These are phyloP conservation scores for Pseudorhiza aurosa DNA, from an alignment of 30 jellyfish, hydroid and myxozoan species.

Conservation along the genomic window DNA sequence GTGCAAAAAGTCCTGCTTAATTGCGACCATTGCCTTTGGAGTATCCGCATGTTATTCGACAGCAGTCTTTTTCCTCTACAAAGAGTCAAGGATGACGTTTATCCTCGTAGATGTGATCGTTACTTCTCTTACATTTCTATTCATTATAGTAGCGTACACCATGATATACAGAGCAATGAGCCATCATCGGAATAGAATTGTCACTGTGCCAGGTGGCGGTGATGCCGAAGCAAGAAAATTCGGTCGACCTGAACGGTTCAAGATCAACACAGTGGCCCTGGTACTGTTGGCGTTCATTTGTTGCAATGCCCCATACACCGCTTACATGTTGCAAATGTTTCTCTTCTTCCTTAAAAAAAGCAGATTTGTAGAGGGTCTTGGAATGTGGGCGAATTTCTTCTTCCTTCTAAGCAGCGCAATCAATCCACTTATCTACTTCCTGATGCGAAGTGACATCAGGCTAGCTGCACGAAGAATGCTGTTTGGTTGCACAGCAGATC, in stretches of 20 bases:
- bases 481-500: too few species aligned
- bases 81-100: neutral
- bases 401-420: conserved; percentile 15
- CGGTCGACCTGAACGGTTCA: neutral
- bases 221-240: neutral
- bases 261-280: neutral
- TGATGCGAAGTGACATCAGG: conserved; percentile 19
- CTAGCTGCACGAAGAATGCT: neutral
- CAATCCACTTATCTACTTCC: conserved; percentile 30
- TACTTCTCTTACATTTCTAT: neutral
- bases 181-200: neutral
- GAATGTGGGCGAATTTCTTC: conserved; percentile 14
- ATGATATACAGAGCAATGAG: neutral
- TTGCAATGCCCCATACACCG: conserved; percentile 1
- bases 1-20: neutral
- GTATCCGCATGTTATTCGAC: neutral
- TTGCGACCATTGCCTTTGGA: neutral
- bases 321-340: neutral
- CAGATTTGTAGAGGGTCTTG: neutral
- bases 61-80: neutral
- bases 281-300: neutral
- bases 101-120: neutral
- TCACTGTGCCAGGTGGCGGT: neutral
- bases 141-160: neutral
- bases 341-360: neutral